phyloP scores from a whole-genome alignment of 2,113 vertebrate genomes.

The Lepus europaeus region DNA sequence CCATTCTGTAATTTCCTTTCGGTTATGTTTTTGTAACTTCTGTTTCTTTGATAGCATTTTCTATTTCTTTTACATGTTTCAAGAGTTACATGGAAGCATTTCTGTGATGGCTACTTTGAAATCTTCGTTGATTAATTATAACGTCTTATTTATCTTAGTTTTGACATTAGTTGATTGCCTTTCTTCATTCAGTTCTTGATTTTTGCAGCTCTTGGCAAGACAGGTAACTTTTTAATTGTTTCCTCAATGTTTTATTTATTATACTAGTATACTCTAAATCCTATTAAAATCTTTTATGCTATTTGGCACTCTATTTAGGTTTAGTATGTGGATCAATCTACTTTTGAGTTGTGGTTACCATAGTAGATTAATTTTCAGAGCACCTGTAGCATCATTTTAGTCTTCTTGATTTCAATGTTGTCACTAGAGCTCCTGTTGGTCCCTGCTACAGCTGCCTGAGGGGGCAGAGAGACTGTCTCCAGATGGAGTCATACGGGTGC shows the following conservation, averaged over 20 bases:
- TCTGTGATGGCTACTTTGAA: not conserved
- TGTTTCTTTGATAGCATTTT: conserved; percentile 1
- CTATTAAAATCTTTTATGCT: not conserved
- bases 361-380: not conserved
- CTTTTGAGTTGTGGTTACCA: not conserved
- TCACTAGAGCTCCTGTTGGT: not conserved
- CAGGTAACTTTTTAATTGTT: not conserved
- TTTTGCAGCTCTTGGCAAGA: conserved; percentile 6
- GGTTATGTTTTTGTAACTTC: not conserved
- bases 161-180: not conserved
- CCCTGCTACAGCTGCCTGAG: not conserved
- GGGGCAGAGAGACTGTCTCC: not conserved
- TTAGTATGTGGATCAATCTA: not conserved
- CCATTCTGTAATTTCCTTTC: not conserved
- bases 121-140: not conserved
- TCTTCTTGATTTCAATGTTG: not conserved
- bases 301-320: not conserved
- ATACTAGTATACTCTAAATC: not conserved
- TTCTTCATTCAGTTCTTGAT: not conserved
- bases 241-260: not conserved
- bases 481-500: not conserved
- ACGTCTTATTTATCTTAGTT: not conserved
- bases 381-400: not conserved
- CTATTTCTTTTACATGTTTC: not conserved
- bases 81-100: not conserved